These are phyloP conservation scores for Aphodius sticticus DNA, from an alignment of 2,888 invertebrate genomes.

Conservation along the genomic window DNA sequence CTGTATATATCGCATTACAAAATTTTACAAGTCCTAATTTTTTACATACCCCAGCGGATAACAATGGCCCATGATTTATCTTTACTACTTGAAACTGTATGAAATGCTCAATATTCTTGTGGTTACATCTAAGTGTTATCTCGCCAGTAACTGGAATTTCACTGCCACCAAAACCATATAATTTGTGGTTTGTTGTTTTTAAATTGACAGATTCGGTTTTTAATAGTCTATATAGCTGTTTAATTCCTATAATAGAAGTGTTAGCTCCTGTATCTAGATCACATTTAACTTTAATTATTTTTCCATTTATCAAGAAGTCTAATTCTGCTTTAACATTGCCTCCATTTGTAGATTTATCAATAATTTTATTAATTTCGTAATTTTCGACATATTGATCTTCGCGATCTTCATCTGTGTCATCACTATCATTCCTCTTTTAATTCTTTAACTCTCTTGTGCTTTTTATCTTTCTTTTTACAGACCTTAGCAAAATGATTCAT, in stretches of 20 bases:
- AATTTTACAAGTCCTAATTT: slow-evolving; percentile 11
- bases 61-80: slow-evolving; percentile 8
- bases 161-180: slow-evolving; percentile 17
- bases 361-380: slow-evolving; percentile 5
- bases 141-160: slow-evolving; percentile 4
- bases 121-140: slow-evolving; percentile 9
- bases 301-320: neutral
- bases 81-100: slow-evolving; percentile 14
- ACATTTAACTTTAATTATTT: neutral
- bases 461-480: slow-evolving; percentile 9
- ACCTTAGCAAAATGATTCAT: slow-evolving; percentile 5
- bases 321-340: slow-evolving; percentile 5
- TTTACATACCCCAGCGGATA: slow-evolving; percentile 10
- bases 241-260: neutral
- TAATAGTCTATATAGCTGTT: slow-evolving; percentile 14
- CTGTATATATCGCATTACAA: slow-evolving; percentile 10
- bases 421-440: neutral
- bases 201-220: neutral
- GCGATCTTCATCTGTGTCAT: neutral
- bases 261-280: slow-evolving; percentile 8
- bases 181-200: slow-evolving; percentile 10
- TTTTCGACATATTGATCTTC: neutral
- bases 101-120: neutral
- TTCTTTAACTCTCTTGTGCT: neutral
- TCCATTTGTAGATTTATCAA: neutral